Percentiles rank a stretch among this genome's conserved stretches.
Conservation (phyloP, 2,797 vertebrate genomes). For the Cossypha dichroa region DNA sequence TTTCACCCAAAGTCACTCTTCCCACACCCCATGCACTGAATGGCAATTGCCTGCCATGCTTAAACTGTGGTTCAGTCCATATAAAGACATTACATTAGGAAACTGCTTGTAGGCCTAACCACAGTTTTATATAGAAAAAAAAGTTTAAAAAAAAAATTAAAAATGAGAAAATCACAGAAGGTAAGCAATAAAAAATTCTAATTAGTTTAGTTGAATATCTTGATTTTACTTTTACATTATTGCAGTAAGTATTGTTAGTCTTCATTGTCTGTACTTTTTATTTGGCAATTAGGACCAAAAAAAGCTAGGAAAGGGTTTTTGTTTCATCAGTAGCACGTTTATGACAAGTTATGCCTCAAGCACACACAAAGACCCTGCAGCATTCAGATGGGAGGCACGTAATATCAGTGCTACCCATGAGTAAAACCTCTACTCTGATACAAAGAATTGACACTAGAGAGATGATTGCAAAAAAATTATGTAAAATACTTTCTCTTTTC, state of each 20-base stretch:
- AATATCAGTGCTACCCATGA: neutral
- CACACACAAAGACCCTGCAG: neutral
- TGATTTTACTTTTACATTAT: neutral
- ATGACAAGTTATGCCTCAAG: neutral
- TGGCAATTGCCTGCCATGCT: neutral
- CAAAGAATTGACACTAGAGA: neutral
- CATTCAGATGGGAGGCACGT: neutral
- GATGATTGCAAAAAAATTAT: neutral
- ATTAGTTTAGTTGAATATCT: neutral
- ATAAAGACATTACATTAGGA: neutral
- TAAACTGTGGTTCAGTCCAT: neutral
- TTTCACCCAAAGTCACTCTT: neutral
- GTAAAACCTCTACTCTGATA: neutral
- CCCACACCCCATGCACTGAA: neutral
- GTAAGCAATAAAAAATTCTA: neutral
- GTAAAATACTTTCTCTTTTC: neutral
- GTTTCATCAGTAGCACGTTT: neutral
- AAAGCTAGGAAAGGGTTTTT: neutral
- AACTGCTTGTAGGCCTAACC: neutral
- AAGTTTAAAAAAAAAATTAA: too few species aligned
- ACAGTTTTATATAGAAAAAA: neutral
- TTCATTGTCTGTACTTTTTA: neutral
- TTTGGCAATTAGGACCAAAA: neutral
- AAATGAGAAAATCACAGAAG: neutral
- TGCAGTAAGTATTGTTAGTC: neutral